Evolutionary conservation across 53 echinoderm and acorn worm species (phyloP).

Genomic region (Stichopus horrens): DNA sequence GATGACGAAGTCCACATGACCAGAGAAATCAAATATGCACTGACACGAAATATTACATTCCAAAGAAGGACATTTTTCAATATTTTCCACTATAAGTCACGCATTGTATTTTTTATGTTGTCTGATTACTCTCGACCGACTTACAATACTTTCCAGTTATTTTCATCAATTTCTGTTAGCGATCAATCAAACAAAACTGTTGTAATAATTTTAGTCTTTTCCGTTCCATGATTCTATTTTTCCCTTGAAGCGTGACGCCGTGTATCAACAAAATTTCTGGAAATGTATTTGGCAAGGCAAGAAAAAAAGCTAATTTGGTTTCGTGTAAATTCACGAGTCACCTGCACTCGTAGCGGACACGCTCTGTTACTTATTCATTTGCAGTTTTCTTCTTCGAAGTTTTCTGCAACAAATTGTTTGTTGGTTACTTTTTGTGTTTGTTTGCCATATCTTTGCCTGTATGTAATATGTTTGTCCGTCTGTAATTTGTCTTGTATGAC

Average conservation of each 20-base stretch:
- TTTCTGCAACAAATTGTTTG: too few species aligned
- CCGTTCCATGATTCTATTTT: neutral
- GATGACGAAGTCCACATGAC: too few species aligned
- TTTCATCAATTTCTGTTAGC: neutral
- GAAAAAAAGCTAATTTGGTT: neutral
- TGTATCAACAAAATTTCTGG: neutral
- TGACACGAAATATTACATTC: too few species aligned
- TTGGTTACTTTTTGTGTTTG: too few species aligned
- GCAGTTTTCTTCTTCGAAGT: neutral
- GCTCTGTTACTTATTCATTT: neutral
- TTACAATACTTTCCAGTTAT: neutral
- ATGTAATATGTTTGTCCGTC: too few species aligned
- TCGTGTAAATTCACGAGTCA: neutral
- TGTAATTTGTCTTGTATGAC: too few species aligned
- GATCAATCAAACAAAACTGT: neutral
- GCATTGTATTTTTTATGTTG: neutral
- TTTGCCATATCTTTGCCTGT: too few species aligned
- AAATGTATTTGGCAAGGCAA: neutral
- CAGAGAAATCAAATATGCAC: too few species aligned
- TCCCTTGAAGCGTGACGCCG: neutral
- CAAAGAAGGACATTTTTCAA: too few species aligned
- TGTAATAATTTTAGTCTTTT: neutral
- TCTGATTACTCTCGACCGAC: neutral
- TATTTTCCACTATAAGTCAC: too few species aligned
- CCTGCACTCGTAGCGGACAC: neutral